Evolutionary conservation across 2,888 invertebrate species (phyloP), one percentile per base, ranked within the genome.

Genomic region (Mongoloraphidia duomilia): DNA sequence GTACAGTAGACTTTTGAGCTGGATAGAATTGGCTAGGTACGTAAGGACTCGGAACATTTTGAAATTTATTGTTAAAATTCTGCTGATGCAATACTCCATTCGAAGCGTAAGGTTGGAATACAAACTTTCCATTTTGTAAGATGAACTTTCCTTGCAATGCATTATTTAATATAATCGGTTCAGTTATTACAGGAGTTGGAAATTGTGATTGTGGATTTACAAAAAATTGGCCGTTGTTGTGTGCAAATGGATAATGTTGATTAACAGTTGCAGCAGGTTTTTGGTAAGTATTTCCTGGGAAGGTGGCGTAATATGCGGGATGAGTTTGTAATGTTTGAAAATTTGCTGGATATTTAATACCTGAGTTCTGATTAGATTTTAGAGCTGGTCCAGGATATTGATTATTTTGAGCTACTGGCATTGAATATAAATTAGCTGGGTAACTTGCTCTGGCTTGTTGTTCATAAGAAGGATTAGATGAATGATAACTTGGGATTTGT

Each of bases 41-140:
- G 8, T 17, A n/a, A n/a, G 42, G n/a, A 26, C 12, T 42, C 5
- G 26, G 26, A 26, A 6, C 26, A 26, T 26, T 26, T 26, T 26
- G 26, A 26, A 26, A 26, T 26, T 26, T 26, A 26, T 26, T 26
- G 26, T 26, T 26, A 26, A 26, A 26, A 26, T 26, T 26, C 26
- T 26, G 26, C 26, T 26, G 26, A 26, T 26, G 26, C 3, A 26
- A 6, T 26, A 26, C 26, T 26, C 26, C 26, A 26, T 3, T 26
- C 26, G 26, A 26, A 26, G 26, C 26, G 6, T 26, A 26, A 8
- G 51, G 53, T 11, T 53, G 50, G 26, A 49, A 49, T 14, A 51
- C 14, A 33, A 50, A 43, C 50, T 52, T 52, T 44, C 52, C 49
- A 44, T 53, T 50, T 26, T 43, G 41, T 44, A 48, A 49, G 33